Base-by-base conservation (phyloP, 1,140 invertebrate genomes). In the Zelostemma sp. region DNA sequence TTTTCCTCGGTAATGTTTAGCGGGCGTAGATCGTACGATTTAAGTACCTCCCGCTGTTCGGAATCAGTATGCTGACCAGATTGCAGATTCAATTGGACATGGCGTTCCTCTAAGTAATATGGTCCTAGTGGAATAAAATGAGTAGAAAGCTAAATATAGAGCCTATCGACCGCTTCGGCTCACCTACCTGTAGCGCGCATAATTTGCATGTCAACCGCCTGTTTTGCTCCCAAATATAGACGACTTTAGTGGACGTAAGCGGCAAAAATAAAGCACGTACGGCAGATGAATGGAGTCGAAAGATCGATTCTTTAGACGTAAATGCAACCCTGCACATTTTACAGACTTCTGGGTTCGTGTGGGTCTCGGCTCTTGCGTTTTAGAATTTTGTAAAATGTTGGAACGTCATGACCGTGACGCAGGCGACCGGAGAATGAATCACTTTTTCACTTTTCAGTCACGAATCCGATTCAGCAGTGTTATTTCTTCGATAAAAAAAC, bases 141-240 rank as follows among this genome's bases (percentile, higher is more conserved):
- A 70, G 74, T 64, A 72, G 66, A 45, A 45, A 57, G 64, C 73
- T 75, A 75, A 78, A 75, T 76, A 76, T 76, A 76, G 71, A 73
- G 58, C 16, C 35, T 72, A 78, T 78, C 76, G 76, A 78, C 51
- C 76, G 65, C 11, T 63, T 67, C 38, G 59, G 49, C 63, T 59
- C 72, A 71, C 71, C 74, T 78, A 78, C 76, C 76, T 78, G 76
- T 78, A 73, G 76, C 71, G 76, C 73, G 68, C 74, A 76, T 63
- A 72, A 76, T 74, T 78, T 75, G 68, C 72, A 74, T 74, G 68
- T 69, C 64, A 67, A 61, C 55, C 54, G 69, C 38, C 57, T 67
- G 49, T 72, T 68, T 64, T 33, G 14, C 58, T 63, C 40, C 59
- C 69, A 72, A 68, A 68, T 68, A 64, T 64, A 72, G 59, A 59